Conservation (phyloP, 1,140 invertebrate species). For the Cydia fagiglandana region DNA sequence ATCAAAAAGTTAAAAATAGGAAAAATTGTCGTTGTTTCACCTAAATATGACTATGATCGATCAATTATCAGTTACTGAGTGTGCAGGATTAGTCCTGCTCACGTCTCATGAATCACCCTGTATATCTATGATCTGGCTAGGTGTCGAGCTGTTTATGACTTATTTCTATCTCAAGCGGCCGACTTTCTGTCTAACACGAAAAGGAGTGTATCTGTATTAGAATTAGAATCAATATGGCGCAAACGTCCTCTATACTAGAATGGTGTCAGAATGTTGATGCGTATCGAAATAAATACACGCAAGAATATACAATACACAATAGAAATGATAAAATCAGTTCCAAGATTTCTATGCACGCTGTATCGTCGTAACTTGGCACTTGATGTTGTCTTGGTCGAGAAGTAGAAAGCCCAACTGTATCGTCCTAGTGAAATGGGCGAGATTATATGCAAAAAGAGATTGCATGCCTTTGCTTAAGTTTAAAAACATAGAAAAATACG, state of each 20-base stretch:
- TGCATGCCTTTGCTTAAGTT: too few relatives aligned
- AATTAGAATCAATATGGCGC: not conserved
- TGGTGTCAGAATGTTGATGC: not conserved
- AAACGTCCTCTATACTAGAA: not conserved
- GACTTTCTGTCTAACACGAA: not conserved
- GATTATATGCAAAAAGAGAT: not conserved
- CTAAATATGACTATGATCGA: too few relatives aligned
- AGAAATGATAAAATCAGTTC: constrained; percentile 28
- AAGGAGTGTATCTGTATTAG: not conserved
- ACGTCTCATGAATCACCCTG: too few relatives aligned
- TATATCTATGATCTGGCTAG: not conserved
- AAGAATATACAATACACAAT: constrained; percentile 22
- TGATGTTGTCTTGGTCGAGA: not conserved
- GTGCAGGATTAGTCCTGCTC: too few relatives aligned
- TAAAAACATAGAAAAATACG: too few relatives aligned
- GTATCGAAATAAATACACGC: constrained; percentile 20
- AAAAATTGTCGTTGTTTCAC: too few relatives aligned
- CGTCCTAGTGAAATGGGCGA: not conserved
- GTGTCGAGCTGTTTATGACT: not conserved
- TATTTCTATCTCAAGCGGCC: constrained; percentile 2
- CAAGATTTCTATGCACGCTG: constrained; percentile 19
- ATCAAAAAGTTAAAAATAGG: too few relatives aligned
- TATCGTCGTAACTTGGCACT: not conserved
- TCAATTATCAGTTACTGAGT: too few relatives aligned
- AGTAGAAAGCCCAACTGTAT: not conserved